Evolutionary conservation across 2,888 invertebrate genomes (phyloP), one percentile per base, ranked within the genome.

Genomic region (Abrostola tripartita): DNA sequence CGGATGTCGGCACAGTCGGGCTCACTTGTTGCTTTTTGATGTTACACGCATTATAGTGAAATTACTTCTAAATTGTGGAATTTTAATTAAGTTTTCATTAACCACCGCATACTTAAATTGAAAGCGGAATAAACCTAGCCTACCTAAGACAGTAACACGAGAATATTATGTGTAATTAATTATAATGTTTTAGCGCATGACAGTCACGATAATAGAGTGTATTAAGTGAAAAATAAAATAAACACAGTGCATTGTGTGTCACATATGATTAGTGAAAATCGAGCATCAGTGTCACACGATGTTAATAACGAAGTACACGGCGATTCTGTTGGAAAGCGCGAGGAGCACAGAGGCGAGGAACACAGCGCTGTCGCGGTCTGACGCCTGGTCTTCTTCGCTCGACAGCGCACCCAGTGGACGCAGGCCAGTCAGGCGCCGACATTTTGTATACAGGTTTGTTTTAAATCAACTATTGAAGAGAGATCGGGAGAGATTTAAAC

Each of bases 221-320:
- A 51, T n/a, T 40, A 64, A 74, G 58, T 64, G 63, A 52, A 9
- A 12, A 56, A 60, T 42, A 37, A 49, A 65, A 71, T 52, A 12
- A 36, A 50, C 56, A 71, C 42, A 67, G 81, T 78, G 61, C 53
- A 14, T 44, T 6, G 66, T 50, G 35, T 0, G 5, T 11, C 11
- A 6, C 11, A 50, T 37, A 68, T 73, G 62, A 71, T 36, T 66
- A 69, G 68, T 79, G 66, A 74, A 57, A 50, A 65, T 73, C 68
- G 64, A 69, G 52, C 57, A 69, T 53, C 54, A 68, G 63, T 68
- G 70, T n/a, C 61, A 70, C 73, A 86, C 91, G 78, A 97, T 96
- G 96, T 93, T 96, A 88, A 97, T 97, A 87, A 96, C 96, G 35
- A 96, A 96, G 85, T 97, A 96, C 81, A 97, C 96, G n/a, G 95